phyloP scores from a whole-genome alignment of 2,888 invertebrate genomes.

The Arrhopalites spinosus region DNA sequence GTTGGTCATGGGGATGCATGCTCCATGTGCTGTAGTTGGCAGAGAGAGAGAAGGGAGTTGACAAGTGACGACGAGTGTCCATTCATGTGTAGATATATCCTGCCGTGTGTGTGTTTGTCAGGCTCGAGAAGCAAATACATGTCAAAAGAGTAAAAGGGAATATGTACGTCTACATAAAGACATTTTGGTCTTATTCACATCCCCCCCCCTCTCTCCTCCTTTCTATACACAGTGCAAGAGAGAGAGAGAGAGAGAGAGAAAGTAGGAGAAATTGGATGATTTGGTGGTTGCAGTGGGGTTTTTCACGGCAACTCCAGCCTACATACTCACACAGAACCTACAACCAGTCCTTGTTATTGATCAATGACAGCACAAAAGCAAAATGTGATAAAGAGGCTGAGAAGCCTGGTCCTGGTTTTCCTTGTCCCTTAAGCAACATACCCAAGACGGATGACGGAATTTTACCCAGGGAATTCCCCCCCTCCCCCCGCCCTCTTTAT shows the following conservation, averaged over 20 bases:
- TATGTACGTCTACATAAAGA: no score
- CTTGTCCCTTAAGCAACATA: conserved; percentile 36
- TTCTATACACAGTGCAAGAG: no score
- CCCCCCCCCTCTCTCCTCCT: no score
- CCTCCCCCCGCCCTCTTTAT: conserved; percentile 9
- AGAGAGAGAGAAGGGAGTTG: not conserved
- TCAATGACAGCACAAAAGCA: conserved; percentile 40
- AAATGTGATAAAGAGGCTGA: conserved; percentile 34
- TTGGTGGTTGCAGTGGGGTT: no score
- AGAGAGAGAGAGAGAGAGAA: no score
- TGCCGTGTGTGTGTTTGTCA: not conserved
- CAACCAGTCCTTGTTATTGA: conserved; percentile 38
- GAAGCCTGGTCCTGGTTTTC: conserved; percentile 5
- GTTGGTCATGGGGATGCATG: no score
- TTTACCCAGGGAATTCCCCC: conserved; percentile 37
- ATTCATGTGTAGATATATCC: conserved; percentile 18
- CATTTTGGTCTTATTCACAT: no score
- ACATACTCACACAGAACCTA: not conserved
- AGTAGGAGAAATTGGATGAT: no score
- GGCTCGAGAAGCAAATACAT: not conserved
- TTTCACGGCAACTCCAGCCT: no score
- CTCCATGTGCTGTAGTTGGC: not conserved
- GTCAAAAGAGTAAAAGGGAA: not conserved
- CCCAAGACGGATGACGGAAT: conserved; percentile 42
- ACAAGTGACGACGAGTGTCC: conserved; percentile 8